Evolutionary conservation across 2,888 invertebrate species (phyloP), one percentile per base, ranked within the genome.

Genomic region (Cryptocephalus primarius): DNA sequence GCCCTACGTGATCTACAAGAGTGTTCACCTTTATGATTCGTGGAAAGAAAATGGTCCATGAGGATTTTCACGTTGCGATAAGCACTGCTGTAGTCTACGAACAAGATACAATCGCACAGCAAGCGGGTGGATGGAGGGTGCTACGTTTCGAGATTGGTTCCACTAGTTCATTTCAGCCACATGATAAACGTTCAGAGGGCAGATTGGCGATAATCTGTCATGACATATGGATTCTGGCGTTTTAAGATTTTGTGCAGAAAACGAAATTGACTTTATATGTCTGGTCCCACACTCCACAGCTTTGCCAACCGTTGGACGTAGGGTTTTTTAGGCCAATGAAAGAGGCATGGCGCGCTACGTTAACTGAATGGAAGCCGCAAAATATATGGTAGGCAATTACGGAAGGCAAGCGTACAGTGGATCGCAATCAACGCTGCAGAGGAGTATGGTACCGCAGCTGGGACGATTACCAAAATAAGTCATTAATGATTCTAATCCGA

Each of bases 1-100:
- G 2, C 42, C 42, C 2, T 42, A 32, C 32, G 42, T 42, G 13
- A 31, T 42, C 6, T 42, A n/a, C 32, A 42, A 42, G 42, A 42
- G 2, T 22, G 8, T 42, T 2, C 32, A 42, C 4, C 42, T 42
- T 2, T 47, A 48, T 22, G 48, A 48, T 39, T 45, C 43, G 8
- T 70, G 68, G 68, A 59, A 56, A 12, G 59, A 61, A 51, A 61
- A 60, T 45, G 68, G 69, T n/a, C 68, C 65, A 6, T 39, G 39
- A 42, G 50, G 59, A 22, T 32, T 22, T 39, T 48, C 55, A 9
- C 56, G 55, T 43, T 55, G 56, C 36, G 44, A 43, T 32, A 42
- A 55, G 42, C 46, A 48, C 14, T 53, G 49, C 44, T 53, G 48
- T 33, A 32, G 22, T n/a, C 32, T 38, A 31, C 49, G 60, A 47